Evolutionary conservation across 53 echinoderm and acorn worm genomes (phyloP).

Genomic region (Glandiceps talaboti): DNA sequence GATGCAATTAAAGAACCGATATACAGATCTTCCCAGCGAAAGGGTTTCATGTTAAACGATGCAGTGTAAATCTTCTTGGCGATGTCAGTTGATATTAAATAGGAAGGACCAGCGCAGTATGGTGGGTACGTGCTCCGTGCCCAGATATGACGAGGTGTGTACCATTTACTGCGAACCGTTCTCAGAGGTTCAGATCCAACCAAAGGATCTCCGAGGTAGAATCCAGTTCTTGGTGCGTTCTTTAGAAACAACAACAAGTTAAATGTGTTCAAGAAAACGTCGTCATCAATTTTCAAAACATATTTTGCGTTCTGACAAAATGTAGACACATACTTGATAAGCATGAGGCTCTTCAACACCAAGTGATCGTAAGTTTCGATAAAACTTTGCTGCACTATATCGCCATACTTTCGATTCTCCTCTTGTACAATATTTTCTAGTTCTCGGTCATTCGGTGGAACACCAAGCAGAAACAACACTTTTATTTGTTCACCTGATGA

Average conservation of each 20-base stretch:
- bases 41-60: background rate
- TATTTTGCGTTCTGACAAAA: conserved; percentile 42
- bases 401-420: conserved; percentile 19
- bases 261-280: conserved; percentile 45
- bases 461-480: conserved; percentile 39
- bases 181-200: background rate
- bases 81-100: background rate
- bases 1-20: background rate
- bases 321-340: conserved; percentile 37
- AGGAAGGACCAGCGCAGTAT: background rate
- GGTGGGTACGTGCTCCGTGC: background rate
- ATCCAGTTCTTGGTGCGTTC: conserved; percentile 1
- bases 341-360: conserved; percentile 55
- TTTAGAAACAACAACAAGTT: conserved; percentile 32
- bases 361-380: conserved; percentile 52
- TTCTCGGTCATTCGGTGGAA: conserved; percentile 3
- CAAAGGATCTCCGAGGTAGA: background rate
- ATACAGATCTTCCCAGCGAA: background rate
- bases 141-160: background rate
- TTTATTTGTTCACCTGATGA: conserved; percentile 12
- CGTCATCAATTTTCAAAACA: conserved; percentile 58
- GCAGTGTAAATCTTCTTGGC: background rate
- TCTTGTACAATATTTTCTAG: conserved; percentile 23
- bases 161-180: background rate
- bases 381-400: conserved; percentile 60